Evolutionary conservation across 1,140 invertebrate genomes (phyloP).

Genomic region (Drosophila pandora): DNA sequence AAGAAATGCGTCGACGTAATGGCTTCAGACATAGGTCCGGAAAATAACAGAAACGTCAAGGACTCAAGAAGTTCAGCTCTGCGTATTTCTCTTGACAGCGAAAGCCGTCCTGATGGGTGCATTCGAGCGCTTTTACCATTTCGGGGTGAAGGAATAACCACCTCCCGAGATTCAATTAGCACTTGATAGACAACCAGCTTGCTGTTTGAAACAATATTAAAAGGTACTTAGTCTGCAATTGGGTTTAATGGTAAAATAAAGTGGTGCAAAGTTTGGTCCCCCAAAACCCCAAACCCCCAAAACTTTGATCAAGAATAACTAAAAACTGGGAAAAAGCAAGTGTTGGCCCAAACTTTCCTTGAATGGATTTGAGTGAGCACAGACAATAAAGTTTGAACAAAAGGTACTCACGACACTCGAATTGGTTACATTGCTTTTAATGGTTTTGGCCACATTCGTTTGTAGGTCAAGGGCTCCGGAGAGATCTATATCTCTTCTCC

Average conservation of each 20-base stretch:
- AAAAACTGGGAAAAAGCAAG: not conserved
- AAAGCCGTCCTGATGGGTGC: not conserved
- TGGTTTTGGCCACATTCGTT: not conserved
- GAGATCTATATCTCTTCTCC: not conserved
- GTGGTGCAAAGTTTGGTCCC: no score
- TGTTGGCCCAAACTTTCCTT: no score
- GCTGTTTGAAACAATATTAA: no score
- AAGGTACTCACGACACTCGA: not conserved
- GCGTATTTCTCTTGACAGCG: not conserved
- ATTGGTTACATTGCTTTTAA: not conserved
- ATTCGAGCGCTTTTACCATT: not conserved
- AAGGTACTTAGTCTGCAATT: no score
- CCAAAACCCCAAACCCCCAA: not conserved
- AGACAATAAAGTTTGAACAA: not conserved
- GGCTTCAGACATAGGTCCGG: not conserved
- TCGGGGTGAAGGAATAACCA: not conserved
- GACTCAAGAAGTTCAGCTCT: not conserved
- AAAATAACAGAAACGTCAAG: not conserved
- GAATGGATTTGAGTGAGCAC: no score
- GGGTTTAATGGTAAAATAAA: no score
- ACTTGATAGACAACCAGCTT: not conserved
- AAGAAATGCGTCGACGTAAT: conserved; percentile 13
- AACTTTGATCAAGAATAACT: not conserved
- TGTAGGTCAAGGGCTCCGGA: not conserved
- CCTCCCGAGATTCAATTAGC: conserved; percentile 16